Base-by-base conservation (phyloP, 2,888 invertebrate genomes). In the Theristus sp. region DNA sequence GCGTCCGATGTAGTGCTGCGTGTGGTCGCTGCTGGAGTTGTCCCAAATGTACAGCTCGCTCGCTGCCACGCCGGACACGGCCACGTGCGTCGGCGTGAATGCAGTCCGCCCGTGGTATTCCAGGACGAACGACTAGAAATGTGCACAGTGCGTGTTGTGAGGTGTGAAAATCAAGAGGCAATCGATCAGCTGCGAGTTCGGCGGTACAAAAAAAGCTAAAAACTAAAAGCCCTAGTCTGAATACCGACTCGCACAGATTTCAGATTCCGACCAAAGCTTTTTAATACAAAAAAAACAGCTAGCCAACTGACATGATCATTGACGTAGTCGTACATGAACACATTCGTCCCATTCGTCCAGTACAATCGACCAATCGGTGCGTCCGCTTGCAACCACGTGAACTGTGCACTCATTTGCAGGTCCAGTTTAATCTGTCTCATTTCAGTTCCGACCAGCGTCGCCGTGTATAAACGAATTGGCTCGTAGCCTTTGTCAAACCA, bases 1-100 rank as follows among this genome's bases (percentile, higher is more conserved):
- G 46, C 85, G 83, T n/a, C 78, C 77, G 25, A 52, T 52, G n/a
- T 52, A 52, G 52, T 25, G 25, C 52, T 22, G 3, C 3, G 6
- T 6, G 25, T 10, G 52, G 52, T 1, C 84, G 82, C 17, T 78
- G 77, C 10, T 13, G 38, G 6, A 13, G 52, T 25, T 3, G 52
- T 52, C 52, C 3, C 22, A 52, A 6, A 52, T 17, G 22, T 52
- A 52, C 52, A 52, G 52, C 52, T 52, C 52, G 52, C 13, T n/a
- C 6, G 13, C 17, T n/a, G 6, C 52, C 10, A 52, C 3, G 52
- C 52, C 52, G 52, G 52, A 25, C n/a, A 22, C 52, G 52, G 52
- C 6, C 17, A 52, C 6, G 17, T 13, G 38, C n/a, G n/a, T n/a
- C n/a, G n/a, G n/a, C n/a, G n/a, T n/a, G n/a, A n/a, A n/a, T n/a